Conservation (phyloP, 2,797 vertebrate genomes). For the Pogonophryne albipinna region DNA sequence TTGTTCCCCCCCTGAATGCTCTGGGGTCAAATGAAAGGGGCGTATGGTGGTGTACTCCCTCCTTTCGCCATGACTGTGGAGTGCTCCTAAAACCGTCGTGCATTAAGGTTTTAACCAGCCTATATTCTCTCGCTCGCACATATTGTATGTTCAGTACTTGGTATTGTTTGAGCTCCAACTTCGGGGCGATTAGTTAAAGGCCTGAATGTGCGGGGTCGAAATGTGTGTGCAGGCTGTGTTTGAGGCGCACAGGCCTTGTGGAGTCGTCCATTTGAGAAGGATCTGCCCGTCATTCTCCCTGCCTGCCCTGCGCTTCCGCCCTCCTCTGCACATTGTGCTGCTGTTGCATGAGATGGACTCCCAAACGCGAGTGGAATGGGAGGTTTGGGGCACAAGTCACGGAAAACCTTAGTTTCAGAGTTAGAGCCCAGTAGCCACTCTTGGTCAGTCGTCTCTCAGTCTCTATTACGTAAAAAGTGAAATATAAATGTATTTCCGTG, state of each 20-base stretch:
- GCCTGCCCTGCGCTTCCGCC: conserved; percentile 79
- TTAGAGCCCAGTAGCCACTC: conserved; percentile 29
- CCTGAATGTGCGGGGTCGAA: conserved; percentile 32
- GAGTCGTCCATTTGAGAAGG: conserved; percentile 85
- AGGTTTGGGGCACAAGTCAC: conserved; percentile 70
- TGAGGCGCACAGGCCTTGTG: conserved; percentile 67
- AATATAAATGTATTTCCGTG: background rate
- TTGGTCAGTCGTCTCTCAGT: background rate
- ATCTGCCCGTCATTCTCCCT: conserved; percentile 79
- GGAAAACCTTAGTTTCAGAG: conserved; percentile 40
- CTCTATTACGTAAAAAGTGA: background rate
- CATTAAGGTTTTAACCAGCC: conserved; percentile 27
- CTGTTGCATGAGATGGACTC: conserved; percentile 81
- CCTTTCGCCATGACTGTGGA: conserved; percentile 62
- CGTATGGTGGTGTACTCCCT: conserved; percentile 54
- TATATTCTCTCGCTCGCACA: conserved; percentile 8
- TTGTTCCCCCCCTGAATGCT: conserved; percentile 40
- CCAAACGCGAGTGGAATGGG: conserved; percentile 68
- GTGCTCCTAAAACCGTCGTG: conserved; percentile 50
- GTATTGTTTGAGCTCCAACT: conserved; percentile 19
- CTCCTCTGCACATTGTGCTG: conserved; percentile 74
- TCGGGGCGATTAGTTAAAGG: conserved; percentile 20
- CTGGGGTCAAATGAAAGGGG: conserved; percentile 70
- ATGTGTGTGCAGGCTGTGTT: conserved; percentile 49
- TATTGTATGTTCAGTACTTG: background rate